These are phyloP conservation scores for Gallinago jamesoni DNA, from an alignment of 2,113 vertebrate genomes.

Conservation along the genomic window DNA sequence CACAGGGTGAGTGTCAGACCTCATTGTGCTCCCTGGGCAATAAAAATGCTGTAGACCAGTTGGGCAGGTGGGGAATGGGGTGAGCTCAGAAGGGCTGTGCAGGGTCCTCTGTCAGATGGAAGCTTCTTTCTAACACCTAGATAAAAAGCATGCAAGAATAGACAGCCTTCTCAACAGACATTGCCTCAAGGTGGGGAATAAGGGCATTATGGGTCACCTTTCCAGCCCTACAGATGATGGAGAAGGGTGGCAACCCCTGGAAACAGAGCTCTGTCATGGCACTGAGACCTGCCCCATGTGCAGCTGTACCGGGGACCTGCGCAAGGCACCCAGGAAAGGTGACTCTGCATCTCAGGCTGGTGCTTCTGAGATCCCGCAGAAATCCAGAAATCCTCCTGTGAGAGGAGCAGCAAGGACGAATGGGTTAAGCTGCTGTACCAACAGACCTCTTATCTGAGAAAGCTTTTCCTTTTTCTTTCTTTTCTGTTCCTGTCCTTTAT, in stretches of 20 bases:
- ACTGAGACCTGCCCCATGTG: neutral
- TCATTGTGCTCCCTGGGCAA: neutral
- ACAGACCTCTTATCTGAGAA: conserved; percentile 52
- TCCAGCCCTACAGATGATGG: accelerated
- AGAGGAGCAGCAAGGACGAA: neutral
- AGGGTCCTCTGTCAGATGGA: neutral
- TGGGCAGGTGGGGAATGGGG: neutral
- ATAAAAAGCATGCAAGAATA: neutral
- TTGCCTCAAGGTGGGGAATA: neutral
- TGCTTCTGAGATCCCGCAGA: neutral
- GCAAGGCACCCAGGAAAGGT: neutral
- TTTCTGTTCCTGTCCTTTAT: conserved; percentile 28
- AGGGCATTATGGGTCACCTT: neutral
- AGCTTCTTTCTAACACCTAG: neutral
- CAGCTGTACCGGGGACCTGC: neutral
- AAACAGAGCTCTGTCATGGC: accelerated
- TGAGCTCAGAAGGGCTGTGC: neutral
- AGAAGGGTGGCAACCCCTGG: accelerated
- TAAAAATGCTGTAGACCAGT: neutral
- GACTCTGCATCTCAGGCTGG: neutral
- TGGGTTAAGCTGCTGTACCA: conserved; percentile 28
- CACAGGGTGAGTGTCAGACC: neutral
- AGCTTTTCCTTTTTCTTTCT: conserved; percentile 14
- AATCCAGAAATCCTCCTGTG: neutral
- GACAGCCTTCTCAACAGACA: neutral